Conservation (phyloP, 2,797 vertebrate genomes). For the Trichosurus vulpecula region DNA sequence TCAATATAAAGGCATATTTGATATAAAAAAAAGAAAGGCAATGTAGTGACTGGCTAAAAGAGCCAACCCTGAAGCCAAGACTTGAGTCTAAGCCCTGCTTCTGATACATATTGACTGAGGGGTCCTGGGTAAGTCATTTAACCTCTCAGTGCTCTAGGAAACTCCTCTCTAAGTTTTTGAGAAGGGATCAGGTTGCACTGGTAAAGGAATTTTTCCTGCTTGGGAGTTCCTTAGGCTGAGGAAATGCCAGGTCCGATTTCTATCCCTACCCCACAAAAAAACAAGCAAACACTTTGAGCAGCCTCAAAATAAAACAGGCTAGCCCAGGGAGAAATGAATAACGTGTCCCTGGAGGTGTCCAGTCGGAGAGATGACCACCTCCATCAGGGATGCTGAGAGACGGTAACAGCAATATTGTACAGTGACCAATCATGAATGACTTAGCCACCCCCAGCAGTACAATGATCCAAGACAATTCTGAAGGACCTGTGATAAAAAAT, state of each 20-base stretch:
- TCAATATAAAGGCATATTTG: not conserved
- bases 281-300: not conserved
- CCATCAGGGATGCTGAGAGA: not conserved
- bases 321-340: not conserved
- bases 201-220: not conserved
- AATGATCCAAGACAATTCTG: not conserved
- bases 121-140: not conserved
- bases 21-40: not conserved
- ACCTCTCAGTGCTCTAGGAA: not conserved
- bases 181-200: not conserved
- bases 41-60: not conserved
- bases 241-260: not conserved
- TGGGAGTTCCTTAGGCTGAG: not conserved
- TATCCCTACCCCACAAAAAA: not conserved
- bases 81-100: not conserved
- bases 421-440: not conserved
- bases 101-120: not conserved
- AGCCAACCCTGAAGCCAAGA: not conserved
- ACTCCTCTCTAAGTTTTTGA: conserved; percentile 15
- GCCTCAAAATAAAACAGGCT: not conserved
- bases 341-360: not conserved
- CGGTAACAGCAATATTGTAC: not conserved
- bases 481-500: not conserved
- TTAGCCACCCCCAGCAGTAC: not conserved
- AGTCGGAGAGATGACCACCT: not conserved